Evolutionary conservation across 2,888 invertebrate species (phyloP).

Genomic region (Diabrotica balteata): DNA sequence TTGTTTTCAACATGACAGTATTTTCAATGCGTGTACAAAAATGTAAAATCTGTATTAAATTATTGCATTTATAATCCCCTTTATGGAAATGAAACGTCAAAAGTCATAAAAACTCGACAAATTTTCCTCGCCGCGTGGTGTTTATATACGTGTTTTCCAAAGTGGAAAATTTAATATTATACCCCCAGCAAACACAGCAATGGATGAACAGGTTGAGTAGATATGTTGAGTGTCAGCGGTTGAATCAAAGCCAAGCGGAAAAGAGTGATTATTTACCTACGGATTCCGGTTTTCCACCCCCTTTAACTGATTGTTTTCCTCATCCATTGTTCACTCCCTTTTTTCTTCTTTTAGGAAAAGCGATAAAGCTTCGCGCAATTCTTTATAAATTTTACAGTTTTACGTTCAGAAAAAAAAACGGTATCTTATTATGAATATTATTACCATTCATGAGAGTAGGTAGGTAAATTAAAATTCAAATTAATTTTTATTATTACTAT

Average conservation of each 20-base stretch:
- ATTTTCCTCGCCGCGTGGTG: no score
- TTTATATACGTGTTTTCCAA: not conserved
- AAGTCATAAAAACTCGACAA: no score
- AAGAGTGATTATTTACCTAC: slow-evolving; percentile 7
- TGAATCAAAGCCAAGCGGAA: slow-evolving; percentile 4
- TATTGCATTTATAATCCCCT: not conserved
- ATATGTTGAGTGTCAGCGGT: slow-evolving; percentile 5
- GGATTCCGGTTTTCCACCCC: not conserved
- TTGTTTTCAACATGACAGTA: no score
- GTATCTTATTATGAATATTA: no score
- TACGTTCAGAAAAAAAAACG: no score
- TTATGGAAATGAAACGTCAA: not conserved
- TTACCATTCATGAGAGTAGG: no score
- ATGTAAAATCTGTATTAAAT: not conserved
- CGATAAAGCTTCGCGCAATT: no score
- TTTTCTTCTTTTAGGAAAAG: not conserved
- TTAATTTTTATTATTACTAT: no score
- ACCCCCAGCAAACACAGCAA: not conserved
- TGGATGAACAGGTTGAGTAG: not conserved
- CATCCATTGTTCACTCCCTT: not conserved
- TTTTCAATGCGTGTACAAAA: not conserved
- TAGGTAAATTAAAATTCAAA: no score
- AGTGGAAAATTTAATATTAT: not conserved
- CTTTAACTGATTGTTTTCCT: not conserved
- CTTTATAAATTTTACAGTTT: no score